phyloP scores from a whole-genome alignment of 2,113 vertebrate species.

The Scolopax mira region DNA sequence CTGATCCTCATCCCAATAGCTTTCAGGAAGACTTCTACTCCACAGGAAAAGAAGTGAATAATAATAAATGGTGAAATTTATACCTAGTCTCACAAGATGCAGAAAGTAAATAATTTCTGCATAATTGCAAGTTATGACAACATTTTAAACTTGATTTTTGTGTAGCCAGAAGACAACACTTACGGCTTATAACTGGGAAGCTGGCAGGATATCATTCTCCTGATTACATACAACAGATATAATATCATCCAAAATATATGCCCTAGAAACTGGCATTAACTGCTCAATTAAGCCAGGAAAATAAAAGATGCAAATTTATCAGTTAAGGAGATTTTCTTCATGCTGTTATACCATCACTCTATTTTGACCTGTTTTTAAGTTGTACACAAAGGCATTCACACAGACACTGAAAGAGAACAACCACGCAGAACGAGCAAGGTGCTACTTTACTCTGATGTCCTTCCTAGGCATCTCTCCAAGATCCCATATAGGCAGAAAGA shows the following conservation, averaged over 20 bases:
- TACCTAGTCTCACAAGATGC: background rate
- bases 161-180: background rate
- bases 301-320: background rate
- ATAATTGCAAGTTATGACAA: constrained; percentile 18
- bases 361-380: background rate
- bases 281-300: background rate
- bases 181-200: background rate
- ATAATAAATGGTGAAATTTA: background rate
- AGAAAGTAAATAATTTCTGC: background rate
- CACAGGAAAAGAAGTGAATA: background rate
- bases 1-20: background rate
- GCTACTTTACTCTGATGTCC: background rate
- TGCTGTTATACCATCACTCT: background rate
- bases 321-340: background rate
- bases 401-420: background rate
- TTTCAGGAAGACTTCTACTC: background rate
- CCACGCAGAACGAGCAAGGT: background rate
- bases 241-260: background rate
- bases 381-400: background rate
- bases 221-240: background rate
- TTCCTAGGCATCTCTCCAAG: background rate
- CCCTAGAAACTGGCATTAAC: background rate
- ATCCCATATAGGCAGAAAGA: background rate
- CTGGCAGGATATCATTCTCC: background rate
- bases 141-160: background rate